Conservation (phyloP, 2,113 vertebrate genomes). For the Boulengeromyrus knoepffleri region DNA sequence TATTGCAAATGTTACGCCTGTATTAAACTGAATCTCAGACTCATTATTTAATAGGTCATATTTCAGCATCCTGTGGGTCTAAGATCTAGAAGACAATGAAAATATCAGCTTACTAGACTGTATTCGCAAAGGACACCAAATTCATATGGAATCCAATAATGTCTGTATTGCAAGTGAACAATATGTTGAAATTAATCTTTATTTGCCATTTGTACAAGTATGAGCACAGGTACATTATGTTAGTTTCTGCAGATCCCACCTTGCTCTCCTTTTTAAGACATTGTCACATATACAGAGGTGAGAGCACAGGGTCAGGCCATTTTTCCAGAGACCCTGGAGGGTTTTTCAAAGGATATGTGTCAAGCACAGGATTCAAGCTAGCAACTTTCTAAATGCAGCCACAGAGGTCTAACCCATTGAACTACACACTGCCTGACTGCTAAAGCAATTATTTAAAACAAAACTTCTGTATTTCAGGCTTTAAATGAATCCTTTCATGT, state of each 20-base stretch:
- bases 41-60: constrained; percentile 9
- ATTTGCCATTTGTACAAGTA: not conserved
- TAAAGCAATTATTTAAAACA: too few species aligned
- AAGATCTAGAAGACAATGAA: not conserved
- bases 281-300: not conserved
- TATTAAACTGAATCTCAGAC: not conserved
- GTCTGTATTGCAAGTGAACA: not conserved
- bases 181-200: not conserved
- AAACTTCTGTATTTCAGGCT: too few species aligned
- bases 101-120: not conserved
- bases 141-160: not conserved
- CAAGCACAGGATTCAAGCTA: not conserved
- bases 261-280: not conserved
- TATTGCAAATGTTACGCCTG: constrained; percentile 8
- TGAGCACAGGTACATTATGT: not conserved
- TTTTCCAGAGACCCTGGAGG: not conserved
- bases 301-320: not conserved
- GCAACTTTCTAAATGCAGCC: not conserved
- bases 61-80: not conserved
- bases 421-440: not conserved
- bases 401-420: not conserved
- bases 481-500: too few species aligned
- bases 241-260: not conserved
- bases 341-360: not conserved
- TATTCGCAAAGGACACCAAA: not conserved